phyloP scores from a whole-genome alignment of 2,797 vertebrate genomes.

The Fistularia tabacaria region DNA sequence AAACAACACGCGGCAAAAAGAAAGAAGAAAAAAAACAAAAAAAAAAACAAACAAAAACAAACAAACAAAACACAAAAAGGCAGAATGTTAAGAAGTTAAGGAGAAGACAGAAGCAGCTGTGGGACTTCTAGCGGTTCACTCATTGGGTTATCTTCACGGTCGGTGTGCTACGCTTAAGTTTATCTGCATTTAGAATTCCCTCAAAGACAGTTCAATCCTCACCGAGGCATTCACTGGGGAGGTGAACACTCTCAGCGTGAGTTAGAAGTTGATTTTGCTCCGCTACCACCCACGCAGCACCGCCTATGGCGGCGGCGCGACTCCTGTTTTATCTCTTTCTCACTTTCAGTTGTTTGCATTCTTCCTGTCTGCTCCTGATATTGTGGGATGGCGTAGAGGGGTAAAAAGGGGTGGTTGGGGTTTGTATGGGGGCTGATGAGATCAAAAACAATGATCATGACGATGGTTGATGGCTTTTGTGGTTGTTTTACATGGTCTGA shows the following conservation, averaged over 20 bases:
- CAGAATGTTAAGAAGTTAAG: conserved; percentile 67
- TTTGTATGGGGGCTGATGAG: conserved; percentile 39
- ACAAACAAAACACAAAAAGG: conserved; percentile 27
- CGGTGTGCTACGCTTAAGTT: conserved; percentile 73
- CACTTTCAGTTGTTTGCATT: conserved; percentile 48
- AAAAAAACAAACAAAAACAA: conserved; percentile 11
- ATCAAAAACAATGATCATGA: conserved; percentile 35
- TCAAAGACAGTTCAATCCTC: conserved; percentile 56
- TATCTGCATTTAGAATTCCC: conserved; percentile 51
- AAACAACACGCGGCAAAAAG: conserved; percentile 73
- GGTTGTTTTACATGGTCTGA: conserved; percentile 79
- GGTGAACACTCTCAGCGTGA: conserved; percentile 58
- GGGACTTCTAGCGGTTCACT: conserved; percentile 67
- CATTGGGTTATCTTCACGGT: conserved; percentile 60
- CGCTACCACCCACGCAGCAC: conserved; percentile 48
- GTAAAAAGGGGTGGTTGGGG: conserved; percentile 14
- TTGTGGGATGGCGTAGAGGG: conserved; percentile 43
- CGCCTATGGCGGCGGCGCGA: conserved; percentile 40
- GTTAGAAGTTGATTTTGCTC: conserved; percentile 57
- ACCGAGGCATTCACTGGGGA: conserved; percentile 46
- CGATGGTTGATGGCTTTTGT: conserved; percentile 11
- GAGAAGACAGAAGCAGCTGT: conserved; percentile 76
- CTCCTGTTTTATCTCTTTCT: conserved; percentile 40
- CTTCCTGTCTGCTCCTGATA: conserved; percentile 58
- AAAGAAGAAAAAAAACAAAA: conserved; percentile 18